Conservation (phyloP, 2,797 vertebrate genomes). For the Sandelia bainsii region DNA sequence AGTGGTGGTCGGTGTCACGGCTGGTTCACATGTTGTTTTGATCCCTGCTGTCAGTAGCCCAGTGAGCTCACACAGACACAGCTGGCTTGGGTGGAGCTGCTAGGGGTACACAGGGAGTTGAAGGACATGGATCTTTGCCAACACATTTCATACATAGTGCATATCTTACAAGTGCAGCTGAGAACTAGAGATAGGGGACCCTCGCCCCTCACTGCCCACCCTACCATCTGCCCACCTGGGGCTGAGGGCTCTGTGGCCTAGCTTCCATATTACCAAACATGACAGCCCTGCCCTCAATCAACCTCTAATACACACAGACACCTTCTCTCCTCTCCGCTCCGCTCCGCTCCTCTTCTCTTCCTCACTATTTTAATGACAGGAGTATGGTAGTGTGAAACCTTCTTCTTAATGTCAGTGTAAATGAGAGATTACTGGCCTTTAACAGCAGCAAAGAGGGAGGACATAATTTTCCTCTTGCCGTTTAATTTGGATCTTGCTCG, state of each 20-base stretch:
- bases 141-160: conserved; percentile 82
- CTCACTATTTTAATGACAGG: conserved; percentile 83
- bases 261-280: conserved; percentile 68
- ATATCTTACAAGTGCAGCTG: conserved; percentile 81
- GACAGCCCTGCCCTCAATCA: conserved; percentile 77
- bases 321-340: conserved; percentile 26
- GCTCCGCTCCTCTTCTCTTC: conserved; percentile 45
- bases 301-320: conserved; percentile 45
- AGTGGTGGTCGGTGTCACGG: conserved; percentile 71
- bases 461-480: conserved; percentile 77
- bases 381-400: conserved; percentile 78
- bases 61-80: conserved; percentile 78
- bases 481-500: conserved; percentile 86
- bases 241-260: conserved; percentile 55
- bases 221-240: conserved; percentile 82
- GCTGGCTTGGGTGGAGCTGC: conserved; percentile 78
- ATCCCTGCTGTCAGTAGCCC: conserved; percentile 78
- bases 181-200: conserved; percentile 75
- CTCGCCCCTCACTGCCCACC: conserved; percentile 74
- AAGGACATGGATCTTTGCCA: conserved; percentile 86
- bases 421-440: conserved; percentile 85
- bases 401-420: conserved; percentile 80
- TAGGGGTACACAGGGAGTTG: conserved; percentile 77
- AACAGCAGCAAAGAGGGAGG: conserved; percentile 65
- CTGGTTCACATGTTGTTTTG: conserved; percentile 83